A percentile compares a stretch with the other conserved stretches of the same genome.
Evolutionary conservation across 2,113 vertebrate genomes (phyloP).

Genomic region (Nothoprocta pentlandii): DNA sequence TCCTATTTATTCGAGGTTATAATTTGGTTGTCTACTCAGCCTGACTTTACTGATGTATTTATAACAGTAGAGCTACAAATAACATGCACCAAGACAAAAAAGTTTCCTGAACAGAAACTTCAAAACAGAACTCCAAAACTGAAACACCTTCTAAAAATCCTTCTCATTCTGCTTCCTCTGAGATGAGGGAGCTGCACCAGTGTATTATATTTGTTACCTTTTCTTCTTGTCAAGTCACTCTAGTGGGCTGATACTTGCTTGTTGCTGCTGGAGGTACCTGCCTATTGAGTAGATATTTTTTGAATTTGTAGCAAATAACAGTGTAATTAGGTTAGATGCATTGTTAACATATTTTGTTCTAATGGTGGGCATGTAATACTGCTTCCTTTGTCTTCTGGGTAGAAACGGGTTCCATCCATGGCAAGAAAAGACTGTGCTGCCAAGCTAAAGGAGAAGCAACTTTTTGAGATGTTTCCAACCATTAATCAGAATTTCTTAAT

Average conservation of each 20-base stretch:
- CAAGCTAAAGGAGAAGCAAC: conserved; percentile 91
- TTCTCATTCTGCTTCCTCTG: not conserved
- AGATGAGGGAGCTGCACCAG: not conserved
- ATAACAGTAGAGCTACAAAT: not conserved
- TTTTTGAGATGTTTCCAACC: conserved; percentile 89
- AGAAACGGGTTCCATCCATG: conserved; percentile 83
- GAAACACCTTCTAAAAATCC: not conserved
- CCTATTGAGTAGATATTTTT: not conserved
- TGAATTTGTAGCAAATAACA: not conserved
- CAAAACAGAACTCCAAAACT: not conserved
- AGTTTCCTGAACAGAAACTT: not conserved
- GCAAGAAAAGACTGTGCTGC: conserved; percentile 87
- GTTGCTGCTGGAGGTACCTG: not conserved
- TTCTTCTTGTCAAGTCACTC: not conserved
- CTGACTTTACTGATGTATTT: not conserved
- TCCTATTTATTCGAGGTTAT: not conserved
- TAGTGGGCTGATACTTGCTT: not conserved
- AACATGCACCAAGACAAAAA: not conserved
- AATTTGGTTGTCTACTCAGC: not conserved
- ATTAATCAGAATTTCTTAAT: conserved; percentile 91
- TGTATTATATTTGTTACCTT: not conserved
- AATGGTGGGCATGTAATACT: conserved; percentile 7
- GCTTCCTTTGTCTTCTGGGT: conserved; percentile 48
- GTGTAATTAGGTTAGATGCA: conserved; percentile 5
- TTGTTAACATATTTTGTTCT: conserved; percentile 19